Evolutionary conservation across 1,140 invertebrate genomes (phyloP).

Genomic region (Epicauta chinensis): DNA sequence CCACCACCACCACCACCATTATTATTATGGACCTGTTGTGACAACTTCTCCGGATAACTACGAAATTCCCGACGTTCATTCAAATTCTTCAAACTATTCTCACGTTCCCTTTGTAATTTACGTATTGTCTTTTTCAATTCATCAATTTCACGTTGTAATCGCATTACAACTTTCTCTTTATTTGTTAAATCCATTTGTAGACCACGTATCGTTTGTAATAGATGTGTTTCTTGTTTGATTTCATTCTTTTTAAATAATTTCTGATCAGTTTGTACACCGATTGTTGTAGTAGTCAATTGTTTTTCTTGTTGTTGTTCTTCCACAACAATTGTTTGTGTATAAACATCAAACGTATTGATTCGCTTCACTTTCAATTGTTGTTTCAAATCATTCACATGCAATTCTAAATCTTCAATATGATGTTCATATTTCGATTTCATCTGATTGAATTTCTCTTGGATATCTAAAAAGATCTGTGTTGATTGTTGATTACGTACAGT

Average conservation of each 20-base stretch:
- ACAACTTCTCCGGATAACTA: slow-evolving; percentile 38
- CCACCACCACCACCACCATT: not conserved
- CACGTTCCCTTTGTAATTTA: slow-evolving; percentile 66
- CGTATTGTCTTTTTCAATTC: slow-evolving; percentile 67
- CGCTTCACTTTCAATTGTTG: slow-evolving; percentile 33
- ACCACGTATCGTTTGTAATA: slow-evolving; percentile 69
- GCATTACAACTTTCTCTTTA: slow-evolving; percentile 63
- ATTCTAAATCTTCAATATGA: slow-evolving; percentile 65
- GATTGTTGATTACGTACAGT: slow-evolving; percentile 59
- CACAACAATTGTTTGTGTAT: slow-evolving; percentile 36
- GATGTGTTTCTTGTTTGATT: slow-evolving; percentile 63
- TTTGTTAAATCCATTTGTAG: slow-evolving; percentile 63
- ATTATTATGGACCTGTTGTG: slow-evolving; percentile 41
- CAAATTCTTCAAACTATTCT: slow-evolving; percentile 48
- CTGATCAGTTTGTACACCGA: slow-evolving; percentile 28
- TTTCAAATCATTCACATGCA: slow-evolving; percentile 48
- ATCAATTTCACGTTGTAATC: slow-evolving; percentile 65
- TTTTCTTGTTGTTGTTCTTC: slow-evolving; percentile 32
- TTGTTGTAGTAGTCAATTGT: slow-evolving; percentile 30
- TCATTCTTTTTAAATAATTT: slow-evolving; percentile 12
- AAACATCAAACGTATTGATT: slow-evolving; percentile 36
- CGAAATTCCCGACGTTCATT: slow-evolving; percentile 35
- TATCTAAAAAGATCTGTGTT: slow-evolving; percentile 59
- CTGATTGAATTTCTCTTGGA: slow-evolving; percentile 66
- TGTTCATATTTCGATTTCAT: slow-evolving; percentile 68